Base-by-base conservation (phyloP, 2,113 vertebrate genomes). In the Podarcis raffonei region DNA sequence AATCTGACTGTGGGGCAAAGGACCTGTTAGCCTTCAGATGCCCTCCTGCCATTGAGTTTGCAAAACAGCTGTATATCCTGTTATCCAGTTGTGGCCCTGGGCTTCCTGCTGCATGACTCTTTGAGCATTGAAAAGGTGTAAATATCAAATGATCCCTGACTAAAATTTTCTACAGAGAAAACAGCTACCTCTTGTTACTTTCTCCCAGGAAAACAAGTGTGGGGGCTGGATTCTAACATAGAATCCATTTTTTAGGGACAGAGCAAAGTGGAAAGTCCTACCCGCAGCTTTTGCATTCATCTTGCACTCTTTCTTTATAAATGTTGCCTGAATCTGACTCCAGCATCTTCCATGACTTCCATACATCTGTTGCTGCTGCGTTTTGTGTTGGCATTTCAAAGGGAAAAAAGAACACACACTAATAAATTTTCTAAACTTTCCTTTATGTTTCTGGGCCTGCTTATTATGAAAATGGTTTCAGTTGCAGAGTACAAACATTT, bases 371-470 rank as follows among this genome's bases (percentile, higher is more conserved):
- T 85, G 76, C 76, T 59, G 65, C 48, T 81, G 8, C 32, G 25
- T 71, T 81, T 72, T 72, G 32, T 87, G 78, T 81, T 87, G 79
- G 35, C 59, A 72, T 81, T 87, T 81, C 53, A 81, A 81, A 87
- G 86, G 79, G 78, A 81, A 81, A 87, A 87, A 66, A 69, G 79
- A 87, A 68, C 74, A 83, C 35, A 82, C 69, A 39, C 65, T 74
- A 85, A 85, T 85, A 87, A 80, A 87, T 87, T 87, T 87, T 87
- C 78, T 59, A 87, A 87, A 81, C 78, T 81, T 87, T 87, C 66
- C 66, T 48, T 68, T 39, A 27, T 83, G 39, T 53, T 79, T 87
- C 77, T 87, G 81, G 13, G n/a, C 32, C 25, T 81, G 32, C 1
- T 53, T 72, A 37, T 39, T 12, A 62, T 27, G 32, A n/a, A 59